phyloP scores from a whole-genome alignment of 2,113 vertebrate genomes.

The pig (Sus scrofa) region T2T-Sscrofa CM000824.6:147386001-147386500 shows the following conservation, averaged over 20 bases:
- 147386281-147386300: no score
- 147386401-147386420: not conserved
- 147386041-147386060: constrained; percentile 38
- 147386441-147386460: not conserved
- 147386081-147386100: not conserved
- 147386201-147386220: no score
- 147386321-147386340: no score
- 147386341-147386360: no score
- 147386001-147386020: not conserved
- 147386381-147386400: not conserved
- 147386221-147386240: no score
- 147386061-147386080: not conserved
- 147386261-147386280: no score
- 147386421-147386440: not conserved
- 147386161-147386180: no score
- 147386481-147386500: not conserved
- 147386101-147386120: constrained; percentile 15
- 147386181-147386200: no score
- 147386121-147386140: not conserved
- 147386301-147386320: no score
- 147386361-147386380: no score
- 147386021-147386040: not conserved
- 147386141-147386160: no score
- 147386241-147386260: no score
- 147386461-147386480: not conserved